These are phyloP conservation scores for Columba livia DNA, from an alignment of 2,113 vertebrate species.

Conservation along the genomic window DNA sequence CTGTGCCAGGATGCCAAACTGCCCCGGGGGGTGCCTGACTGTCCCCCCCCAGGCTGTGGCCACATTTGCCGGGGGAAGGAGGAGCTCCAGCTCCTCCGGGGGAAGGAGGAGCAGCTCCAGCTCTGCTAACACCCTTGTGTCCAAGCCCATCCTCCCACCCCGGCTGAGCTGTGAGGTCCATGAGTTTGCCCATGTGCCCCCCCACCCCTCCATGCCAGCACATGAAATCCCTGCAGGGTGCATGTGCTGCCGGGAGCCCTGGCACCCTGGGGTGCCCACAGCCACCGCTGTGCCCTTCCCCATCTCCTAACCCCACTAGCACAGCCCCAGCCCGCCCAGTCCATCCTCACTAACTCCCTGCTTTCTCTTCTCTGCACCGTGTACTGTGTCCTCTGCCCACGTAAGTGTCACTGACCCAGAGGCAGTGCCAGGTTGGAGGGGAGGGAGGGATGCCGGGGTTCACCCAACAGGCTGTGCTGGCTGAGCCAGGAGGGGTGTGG, in stretches of 20 bases:
- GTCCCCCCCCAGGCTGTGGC: background rate
- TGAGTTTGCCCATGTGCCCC: background rate
- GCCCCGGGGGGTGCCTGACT: background rate
- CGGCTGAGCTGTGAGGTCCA: accelerated
- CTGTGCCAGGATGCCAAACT: accelerated
- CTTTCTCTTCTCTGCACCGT: background rate
- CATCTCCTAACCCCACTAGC: background rate
- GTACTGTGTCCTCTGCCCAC: background rate
- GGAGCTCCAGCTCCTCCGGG: background rate
- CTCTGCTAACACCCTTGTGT: background rate
- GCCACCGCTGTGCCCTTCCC: background rate
- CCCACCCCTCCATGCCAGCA: background rate
- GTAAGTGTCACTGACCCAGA: conserved; percentile 46
- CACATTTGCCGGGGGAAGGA: too few relatives aligned
- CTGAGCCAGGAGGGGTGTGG: background rate
- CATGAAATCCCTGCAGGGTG: background rate
- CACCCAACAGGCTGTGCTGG: accelerated
- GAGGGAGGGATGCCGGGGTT: background rate
- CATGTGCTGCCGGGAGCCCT: background rate
- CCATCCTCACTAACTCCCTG: background rate
- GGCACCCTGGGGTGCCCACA: background rate
- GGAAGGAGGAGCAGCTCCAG: background rate
- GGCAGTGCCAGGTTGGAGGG: background rate
- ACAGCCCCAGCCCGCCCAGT: background rate
- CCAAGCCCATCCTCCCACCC: background rate